Percentiles rank a stretch among this genome's conserved stretches.
These are phyloP conservation scores for Lichenostomus cassidix DNA, from an alignment of 2,113 vertebrate genomes.

Conservation along the genomic window DNA sequence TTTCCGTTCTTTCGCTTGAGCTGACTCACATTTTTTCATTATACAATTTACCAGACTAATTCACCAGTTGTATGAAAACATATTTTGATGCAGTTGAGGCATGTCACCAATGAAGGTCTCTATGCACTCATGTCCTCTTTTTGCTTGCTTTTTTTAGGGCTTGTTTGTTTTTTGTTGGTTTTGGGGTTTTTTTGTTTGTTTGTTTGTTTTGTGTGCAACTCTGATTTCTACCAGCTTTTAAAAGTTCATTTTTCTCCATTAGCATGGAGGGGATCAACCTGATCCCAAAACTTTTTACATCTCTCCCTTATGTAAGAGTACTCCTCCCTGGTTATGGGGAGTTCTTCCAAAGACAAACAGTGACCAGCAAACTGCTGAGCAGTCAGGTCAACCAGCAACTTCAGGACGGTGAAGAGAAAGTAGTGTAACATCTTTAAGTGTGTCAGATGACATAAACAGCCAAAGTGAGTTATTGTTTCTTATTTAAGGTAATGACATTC, in stretches of 20 bases:
- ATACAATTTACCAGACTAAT: neutral
- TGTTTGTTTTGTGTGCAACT: neutral
- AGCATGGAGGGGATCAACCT: neutral
- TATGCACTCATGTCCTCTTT: neutral
- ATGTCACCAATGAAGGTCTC: neutral
- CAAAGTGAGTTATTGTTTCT: neutral
- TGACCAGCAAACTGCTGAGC: neutral
- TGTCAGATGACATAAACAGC: neutral
- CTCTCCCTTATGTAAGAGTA: neutral
- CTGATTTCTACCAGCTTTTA: neutral
- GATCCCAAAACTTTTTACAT: neutral
- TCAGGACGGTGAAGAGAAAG: neutral
- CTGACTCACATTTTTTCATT: neutral
- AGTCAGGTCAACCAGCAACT: neutral
- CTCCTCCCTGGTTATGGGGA: neutral
- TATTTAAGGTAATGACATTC: neutral
- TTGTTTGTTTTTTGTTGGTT: no score
- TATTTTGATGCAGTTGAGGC: neutral
- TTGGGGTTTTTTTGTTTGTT: no score
- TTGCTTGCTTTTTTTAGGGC: neutral
- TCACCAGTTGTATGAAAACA: neutral
- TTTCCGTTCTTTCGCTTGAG: neutral
- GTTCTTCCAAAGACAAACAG: neutral
- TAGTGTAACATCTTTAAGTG: accelerated
- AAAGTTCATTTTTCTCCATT: neutral